phyloP scores from a whole-genome alignment of 2,797 vertebrate genomes.

The Semaprochilodus insignis region DNA sequence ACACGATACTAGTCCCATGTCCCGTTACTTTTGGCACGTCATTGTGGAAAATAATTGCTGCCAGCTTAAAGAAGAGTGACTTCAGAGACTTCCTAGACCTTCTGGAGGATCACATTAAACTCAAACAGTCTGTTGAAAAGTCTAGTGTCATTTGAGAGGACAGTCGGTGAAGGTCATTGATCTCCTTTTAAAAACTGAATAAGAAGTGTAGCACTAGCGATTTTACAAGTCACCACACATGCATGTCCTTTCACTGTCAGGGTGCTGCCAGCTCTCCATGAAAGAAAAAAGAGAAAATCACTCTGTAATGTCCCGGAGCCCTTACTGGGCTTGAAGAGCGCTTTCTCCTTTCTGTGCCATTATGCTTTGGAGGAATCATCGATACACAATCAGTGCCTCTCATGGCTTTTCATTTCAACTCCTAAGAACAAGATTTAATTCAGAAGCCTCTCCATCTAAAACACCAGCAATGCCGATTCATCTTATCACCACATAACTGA shows the following conservation, averaged over 20 bases:
- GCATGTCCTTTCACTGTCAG: neutral
- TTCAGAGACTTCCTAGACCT: neutral
- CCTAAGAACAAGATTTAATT: too few species aligned
- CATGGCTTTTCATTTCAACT: too few species aligned
- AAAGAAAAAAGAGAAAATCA: neutral
- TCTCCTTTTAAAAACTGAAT: neutral
- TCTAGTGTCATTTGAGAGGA: neutral
- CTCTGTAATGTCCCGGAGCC: neutral
- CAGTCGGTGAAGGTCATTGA: neutral
- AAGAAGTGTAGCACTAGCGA: neutral
- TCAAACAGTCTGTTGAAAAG: neutral
- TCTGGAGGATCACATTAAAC: neutral
- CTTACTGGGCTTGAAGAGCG: neutral
- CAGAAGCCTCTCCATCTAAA: too few species aligned
- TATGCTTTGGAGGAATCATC: neutral
- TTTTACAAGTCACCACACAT: neutral
- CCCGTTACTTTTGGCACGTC: too few species aligned
- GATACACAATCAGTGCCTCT: neutral
- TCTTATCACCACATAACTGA: too few species aligned
- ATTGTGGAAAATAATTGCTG: too few species aligned
- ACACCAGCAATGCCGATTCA: too few species aligned
- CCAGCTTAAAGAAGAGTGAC: too few species aligned
- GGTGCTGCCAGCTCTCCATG: neutral
- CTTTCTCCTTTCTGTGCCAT: neutral
- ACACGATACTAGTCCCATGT: too few species aligned